Percentiles rank a stretch among this genome's conserved stretches.
Conservation (phyloP, 2,797 vertebrate species). For the Bradypodion ventrale region DNA sequence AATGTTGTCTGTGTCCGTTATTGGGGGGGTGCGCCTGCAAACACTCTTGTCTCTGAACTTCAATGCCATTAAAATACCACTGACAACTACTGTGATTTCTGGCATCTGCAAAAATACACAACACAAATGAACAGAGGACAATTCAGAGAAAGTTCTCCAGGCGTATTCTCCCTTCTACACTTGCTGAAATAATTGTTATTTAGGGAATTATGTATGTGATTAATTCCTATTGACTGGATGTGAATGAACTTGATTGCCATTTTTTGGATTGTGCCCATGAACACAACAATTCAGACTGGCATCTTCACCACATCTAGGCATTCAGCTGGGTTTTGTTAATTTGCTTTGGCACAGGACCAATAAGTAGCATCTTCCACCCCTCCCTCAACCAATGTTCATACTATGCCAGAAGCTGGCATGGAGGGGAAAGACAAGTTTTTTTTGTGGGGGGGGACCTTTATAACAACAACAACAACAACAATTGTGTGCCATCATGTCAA, state of each 20-base stretch:
- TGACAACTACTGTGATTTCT: background rate
- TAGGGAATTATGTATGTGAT: background rate
- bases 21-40: no score
- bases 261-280: slow-evolving; percentile 3
- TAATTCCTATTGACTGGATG: slow-evolving; percentile 14
- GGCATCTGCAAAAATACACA: background rate
- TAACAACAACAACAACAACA: background rate
- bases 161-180: background rate
- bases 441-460: background rate
- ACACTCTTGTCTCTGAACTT: background rate
- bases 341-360: background rate
- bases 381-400: no score
- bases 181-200: background rate
- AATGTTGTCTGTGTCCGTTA: no score
- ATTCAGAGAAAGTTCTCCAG: background rate
- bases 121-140: background rate
- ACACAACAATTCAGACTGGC: background rate
- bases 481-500: no score
- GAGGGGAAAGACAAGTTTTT: background rate
- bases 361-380: background rate
- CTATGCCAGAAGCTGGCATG: background rate
- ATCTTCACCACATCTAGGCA: background rate
- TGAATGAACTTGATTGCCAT: slow-evolving; percentile 30
- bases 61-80: background rate
- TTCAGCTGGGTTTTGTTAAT: background rate